Conservation (phyloP, 2,888 invertebrate species). For the Amphipoea lucens region DNA sequence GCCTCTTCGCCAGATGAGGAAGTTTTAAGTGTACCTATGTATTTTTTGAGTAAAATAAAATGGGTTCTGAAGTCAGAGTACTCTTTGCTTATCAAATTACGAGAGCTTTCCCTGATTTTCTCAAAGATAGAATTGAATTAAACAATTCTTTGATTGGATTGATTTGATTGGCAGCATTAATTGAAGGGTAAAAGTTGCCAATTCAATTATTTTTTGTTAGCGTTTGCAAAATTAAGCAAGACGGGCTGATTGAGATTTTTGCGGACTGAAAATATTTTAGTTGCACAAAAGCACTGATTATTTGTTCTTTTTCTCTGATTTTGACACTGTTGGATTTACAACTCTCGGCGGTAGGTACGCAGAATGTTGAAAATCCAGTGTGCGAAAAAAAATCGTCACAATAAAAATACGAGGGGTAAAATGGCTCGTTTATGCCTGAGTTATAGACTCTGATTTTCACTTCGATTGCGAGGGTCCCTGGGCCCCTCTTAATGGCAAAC, state of each 20-base stretch:
- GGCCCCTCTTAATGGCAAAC: too few species aligned
- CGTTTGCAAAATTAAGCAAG: background rate
- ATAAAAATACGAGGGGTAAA: too few species aligned
- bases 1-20: constrained; percentile 97
- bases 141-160: constrained; percentile 1
- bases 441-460: too few species aligned
- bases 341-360: too few species aligned
- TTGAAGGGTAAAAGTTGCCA: constrained; percentile 18
- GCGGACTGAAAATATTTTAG: background rate
- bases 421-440: too few species aligned
- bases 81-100: constrained; percentile 9
- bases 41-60: background rate
- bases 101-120: background rate
- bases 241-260: background rate
- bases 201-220: background rate
- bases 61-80: background rate
- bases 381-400: too few species aligned
- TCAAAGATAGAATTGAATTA: background rate
- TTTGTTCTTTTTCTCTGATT: too few species aligned
- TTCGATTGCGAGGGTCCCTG: too few species aligned
- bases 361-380: too few species aligned
- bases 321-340: too few species aligned
- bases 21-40: constrained; percentile 89
- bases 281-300: background rate
- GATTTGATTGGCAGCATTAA: constrained; percentile 21